These are phyloP conservation scores for Cephus runcator DNA, from an alignment of 2,888 invertebrate genomes.

Conservation along the genomic window DNA sequence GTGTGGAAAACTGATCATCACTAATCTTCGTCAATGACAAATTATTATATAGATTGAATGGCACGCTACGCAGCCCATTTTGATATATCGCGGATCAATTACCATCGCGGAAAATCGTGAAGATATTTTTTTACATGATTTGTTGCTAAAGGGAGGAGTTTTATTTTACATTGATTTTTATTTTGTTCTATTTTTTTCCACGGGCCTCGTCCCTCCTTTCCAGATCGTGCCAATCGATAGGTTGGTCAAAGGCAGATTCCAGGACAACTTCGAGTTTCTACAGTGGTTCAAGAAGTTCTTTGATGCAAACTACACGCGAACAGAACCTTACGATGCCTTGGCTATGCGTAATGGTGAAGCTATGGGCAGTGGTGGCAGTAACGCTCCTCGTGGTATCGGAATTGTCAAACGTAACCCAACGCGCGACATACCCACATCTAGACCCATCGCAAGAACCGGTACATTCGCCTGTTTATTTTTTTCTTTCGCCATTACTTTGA, in stretches of 20 bases:
- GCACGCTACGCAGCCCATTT: background rate
- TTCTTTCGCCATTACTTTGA: slow-evolving; percentile 12
- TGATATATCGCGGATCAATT: background rate
- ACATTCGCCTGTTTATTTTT: slow-evolving; percentile 65
- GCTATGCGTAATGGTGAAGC: slow-evolving; percentile 86
- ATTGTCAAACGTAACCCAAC: slow-evolving; percentile 66
- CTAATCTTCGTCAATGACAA: too few species aligned
- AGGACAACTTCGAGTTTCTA: slow-evolving; percentile 99
- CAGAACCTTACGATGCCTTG: slow-evolving; percentile 88
- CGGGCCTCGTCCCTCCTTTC: slow-evolving; percentile 55
- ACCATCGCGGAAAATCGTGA: background rate
- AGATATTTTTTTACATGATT: background rate
- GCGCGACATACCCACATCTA: slow-evolving; percentile 67
- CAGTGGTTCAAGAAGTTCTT: slow-evolving; percentile 99
- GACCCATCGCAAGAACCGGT: slow-evolving; percentile 74
- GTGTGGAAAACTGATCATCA: too few species aligned
- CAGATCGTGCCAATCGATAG: slow-evolving; percentile 94
- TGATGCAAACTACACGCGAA: slow-evolving; percentile 97
- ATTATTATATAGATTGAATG: background rate
- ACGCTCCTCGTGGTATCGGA: slow-evolving; percentile 69
- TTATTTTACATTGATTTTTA: slow-evolving; percentile 20
- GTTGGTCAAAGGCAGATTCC: slow-evolving; percentile 97
- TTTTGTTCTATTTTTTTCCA: slow-evolving; percentile 44
- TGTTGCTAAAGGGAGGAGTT: slow-evolving; percentile 3
- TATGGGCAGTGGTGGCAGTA: slow-evolving; percentile 81